phyloP scores from a whole-genome alignment of 1,140 invertebrate species.

The Drosophila carrolli region DNA sequence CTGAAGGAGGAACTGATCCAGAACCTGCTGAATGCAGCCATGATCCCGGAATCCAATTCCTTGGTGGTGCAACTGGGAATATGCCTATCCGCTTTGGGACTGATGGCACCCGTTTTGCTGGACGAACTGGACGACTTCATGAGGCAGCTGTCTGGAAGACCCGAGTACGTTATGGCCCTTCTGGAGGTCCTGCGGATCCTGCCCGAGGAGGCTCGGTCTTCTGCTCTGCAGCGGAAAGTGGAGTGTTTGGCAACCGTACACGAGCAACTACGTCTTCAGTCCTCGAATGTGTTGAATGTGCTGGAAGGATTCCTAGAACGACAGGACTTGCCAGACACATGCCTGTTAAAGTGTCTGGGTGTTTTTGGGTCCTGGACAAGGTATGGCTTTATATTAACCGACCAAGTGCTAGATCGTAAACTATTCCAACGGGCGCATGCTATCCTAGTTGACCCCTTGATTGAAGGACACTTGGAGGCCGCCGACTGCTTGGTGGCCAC shows the following conservation, averaged over 20 bases:
- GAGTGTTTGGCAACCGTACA: background rate
- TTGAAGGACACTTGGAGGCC: background rate
- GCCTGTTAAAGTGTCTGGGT: background rate
- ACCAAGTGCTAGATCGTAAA: background rate
- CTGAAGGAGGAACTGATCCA: background rate
- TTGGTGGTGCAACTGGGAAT: background rate
- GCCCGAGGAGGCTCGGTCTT: background rate
- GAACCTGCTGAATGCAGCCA: background rate
- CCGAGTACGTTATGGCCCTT: background rate
- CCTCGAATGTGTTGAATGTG: background rate
- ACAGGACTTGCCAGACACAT: background rate
- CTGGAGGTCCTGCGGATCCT: constrained; percentile 4
- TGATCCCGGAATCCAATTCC: background rate
- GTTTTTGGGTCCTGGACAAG: constrained; percentile 3
- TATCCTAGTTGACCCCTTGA: background rate
- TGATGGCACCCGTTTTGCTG: background rate
- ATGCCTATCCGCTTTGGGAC: background rate
- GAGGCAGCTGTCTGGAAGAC: background rate
- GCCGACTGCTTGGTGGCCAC: background rate
- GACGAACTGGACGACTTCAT: background rate
- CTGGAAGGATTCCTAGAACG: background rate
- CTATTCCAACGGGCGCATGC: background rate
- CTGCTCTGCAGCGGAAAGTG: background rate
- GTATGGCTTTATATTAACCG: background rate
- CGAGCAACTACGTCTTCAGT: background rate